Evolutionary conservation across 1,140 invertebrate genomes (phyloP).

Genomic region (Mylabris phalerata): DNA sequence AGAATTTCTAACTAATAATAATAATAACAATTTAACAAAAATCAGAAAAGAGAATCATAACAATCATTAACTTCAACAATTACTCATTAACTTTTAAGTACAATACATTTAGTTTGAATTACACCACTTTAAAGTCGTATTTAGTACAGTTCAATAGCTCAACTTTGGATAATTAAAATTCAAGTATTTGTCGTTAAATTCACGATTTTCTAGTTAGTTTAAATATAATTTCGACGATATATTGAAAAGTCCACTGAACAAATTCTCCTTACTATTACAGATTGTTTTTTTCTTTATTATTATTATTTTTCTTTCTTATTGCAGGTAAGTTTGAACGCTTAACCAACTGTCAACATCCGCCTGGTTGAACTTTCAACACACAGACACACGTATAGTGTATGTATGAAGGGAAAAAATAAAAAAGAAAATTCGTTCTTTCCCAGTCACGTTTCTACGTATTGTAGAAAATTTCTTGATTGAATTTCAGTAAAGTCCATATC

Average conservation of each 20-base stretch:
- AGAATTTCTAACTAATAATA: no score
- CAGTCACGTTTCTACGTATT: background rate
- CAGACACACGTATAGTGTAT: background rate
- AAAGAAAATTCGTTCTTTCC: background rate
- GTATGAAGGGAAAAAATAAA: background rate
- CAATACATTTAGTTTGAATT: no score
- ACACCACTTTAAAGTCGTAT: no score
- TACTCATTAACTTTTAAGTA: no score
- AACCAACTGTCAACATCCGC: no score
- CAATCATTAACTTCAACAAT: no score
- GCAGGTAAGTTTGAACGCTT: conserved; percentile 4
- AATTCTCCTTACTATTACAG: background rate
- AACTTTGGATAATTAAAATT: no score
- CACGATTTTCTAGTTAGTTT: background rate
- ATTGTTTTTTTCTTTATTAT: conserved; percentile 6
- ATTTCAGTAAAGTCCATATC: no score
- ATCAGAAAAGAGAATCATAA: no score
- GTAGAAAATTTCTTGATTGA: background rate
- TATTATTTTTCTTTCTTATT: conserved; percentile 4
- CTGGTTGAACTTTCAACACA: background rate
- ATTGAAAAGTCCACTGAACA: background rate
- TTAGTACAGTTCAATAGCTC: no score
- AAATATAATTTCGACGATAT: background rate
- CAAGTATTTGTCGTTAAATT: no score
- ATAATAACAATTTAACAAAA: no score